These are phyloP conservation scores for Craseonycteris thonglongyai DNA, from an alignment of 2,113 vertebrate species.

Conservation along the genomic window DNA sequence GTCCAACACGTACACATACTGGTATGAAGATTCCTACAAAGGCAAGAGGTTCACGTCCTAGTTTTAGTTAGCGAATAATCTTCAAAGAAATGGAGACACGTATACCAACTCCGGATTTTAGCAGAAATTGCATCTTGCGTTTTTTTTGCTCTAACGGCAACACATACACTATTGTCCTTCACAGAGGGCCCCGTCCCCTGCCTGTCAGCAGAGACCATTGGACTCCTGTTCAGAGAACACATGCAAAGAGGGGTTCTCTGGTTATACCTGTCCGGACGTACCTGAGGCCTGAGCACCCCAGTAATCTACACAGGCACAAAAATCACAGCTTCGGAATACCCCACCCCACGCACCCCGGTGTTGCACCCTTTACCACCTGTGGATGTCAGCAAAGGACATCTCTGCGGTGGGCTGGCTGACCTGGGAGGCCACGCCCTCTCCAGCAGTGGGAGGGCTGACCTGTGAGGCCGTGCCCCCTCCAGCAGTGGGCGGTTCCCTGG, in stretches of 20 bases:
- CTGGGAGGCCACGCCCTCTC: no score
- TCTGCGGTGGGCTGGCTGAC: no score
- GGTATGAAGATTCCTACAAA: background rate
- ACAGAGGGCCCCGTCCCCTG: background rate
- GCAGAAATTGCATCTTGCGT: background rate
- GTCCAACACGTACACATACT: background rate
- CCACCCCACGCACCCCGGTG: background rate
- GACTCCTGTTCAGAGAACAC: background rate
- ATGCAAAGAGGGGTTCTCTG: background rate
- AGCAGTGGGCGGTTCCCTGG: no score
- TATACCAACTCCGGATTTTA: background rate
- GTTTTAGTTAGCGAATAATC: background rate
- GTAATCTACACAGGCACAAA: background rate
- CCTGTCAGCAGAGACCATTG: accelerated
- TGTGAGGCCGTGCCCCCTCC: no score
- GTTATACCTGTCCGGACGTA: accelerated
- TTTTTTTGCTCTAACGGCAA: background rate
- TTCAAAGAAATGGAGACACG: background rate
- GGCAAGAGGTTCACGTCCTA: background rate
- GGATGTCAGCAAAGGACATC: no score
- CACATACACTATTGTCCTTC: accelerated
- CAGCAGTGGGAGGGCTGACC: no score
- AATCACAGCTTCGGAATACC: background rate
- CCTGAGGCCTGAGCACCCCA: background rate
- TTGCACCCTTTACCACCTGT: accelerated